Base-by-base conservation (phyloP, 1,140 invertebrate genomes). In the Phymorhynchus buccinoides region DNA sequence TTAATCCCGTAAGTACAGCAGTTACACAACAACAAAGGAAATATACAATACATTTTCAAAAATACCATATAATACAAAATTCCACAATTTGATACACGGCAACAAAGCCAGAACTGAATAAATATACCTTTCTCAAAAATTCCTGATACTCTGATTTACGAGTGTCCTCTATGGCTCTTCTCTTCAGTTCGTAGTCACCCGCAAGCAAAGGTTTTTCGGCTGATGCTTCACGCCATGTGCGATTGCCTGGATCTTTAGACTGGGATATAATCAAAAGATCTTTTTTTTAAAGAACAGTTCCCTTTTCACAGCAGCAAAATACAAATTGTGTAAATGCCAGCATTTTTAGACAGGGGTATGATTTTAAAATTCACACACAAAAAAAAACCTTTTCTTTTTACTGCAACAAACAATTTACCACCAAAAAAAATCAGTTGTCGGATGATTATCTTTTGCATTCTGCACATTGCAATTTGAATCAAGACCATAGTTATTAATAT, bases 131-230 rank as follows among this genome's bases (percentile, higher is more conserved):
- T 30, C 39, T 84, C 27, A 77, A 75, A 52, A 44, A 56, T 48
- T 84, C 71, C 41, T 77, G 68, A 73, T 84, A 84, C 68, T 84
- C 83, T 77, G 30, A n/a, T 35, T 56, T 75, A 1, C 71, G 68
- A 71, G 73, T n/a, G n/a, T 71, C 83, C 35, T 48, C 71, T 1
- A 75, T 16, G 12, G 42, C 30, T 48, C 73, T 75, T 35, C 75
- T 84, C 83, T 84, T 84, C 6, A 77, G 48, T 12, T 84, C 83
- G 39, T 84, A 78, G 35, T 68, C 83, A 27, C 83, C 83, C n/a
- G 77, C 18, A 41, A 73, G 83, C 83, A 84, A 35, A 9, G 42
- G 37, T 22, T 71, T 78, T 84, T 84, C 83, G 3, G 32, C 52
- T 27, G 66, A 42, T 2, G 71, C n/a, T 37, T 84, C 83, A 30